Conservation (phyloP, 2,888 invertebrate genomes). For the Iphiclides podalirius region DNA sequence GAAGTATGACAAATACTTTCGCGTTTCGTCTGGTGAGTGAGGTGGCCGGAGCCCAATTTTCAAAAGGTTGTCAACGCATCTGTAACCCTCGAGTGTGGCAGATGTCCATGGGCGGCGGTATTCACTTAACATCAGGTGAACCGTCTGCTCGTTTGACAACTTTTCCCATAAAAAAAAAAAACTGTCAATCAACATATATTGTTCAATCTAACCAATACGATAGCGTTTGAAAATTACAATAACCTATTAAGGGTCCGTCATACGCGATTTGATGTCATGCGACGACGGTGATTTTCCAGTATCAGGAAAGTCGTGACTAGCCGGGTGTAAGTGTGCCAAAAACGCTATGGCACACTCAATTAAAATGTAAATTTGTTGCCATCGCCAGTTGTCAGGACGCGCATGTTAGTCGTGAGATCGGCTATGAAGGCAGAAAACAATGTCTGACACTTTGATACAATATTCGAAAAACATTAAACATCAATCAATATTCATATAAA, state of each 20-base stretch:
- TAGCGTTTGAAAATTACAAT: constrained; percentile 59
- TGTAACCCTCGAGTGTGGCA: too few relatives aligned
- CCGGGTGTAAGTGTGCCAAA: constrained; percentile 29
- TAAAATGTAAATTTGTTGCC: constrained; percentile 39
- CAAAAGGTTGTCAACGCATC: too few relatives aligned
- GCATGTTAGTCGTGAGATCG: background rate
- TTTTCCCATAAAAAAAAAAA: too few relatives aligned
- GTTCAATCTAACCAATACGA: constrained; percentile 49
- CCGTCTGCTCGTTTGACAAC: too few relatives aligned
- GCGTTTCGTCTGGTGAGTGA: too few relatives aligned
- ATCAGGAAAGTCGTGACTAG: constrained; percentile 24
- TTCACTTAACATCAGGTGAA: too few relatives aligned
- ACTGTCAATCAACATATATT: constrained; percentile 1
- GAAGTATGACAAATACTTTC: too few relatives aligned
- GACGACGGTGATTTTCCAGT: constrained; percentile 57
- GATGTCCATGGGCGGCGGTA: too few relatives aligned
- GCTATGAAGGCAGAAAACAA: background rate
- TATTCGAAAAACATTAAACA: too few relatives aligned
- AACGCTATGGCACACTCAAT: constrained; percentile 35
- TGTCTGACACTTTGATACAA: too few relatives aligned
- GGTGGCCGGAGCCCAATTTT: too few relatives aligned
- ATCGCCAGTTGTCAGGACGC: constrained; percentile 32
- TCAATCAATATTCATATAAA: too few relatives aligned
- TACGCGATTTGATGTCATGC: constrained; percentile 58
- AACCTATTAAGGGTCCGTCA: constrained; percentile 69